Evolutionary conservation across 2,888 invertebrate species (phyloP).

Genomic region (Macrophya annulata): DNA sequence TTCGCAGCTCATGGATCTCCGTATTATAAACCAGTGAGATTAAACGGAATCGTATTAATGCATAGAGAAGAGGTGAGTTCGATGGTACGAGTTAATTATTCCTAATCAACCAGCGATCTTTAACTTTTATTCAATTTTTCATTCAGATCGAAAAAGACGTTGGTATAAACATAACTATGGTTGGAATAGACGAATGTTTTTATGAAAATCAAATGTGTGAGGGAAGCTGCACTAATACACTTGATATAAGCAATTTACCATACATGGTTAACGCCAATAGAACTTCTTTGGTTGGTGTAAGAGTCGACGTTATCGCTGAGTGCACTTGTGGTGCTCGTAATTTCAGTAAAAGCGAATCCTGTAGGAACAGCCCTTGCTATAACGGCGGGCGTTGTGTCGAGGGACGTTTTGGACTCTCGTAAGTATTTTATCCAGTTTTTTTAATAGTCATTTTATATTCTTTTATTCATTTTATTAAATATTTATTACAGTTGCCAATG

Average conservation of each 20-base stretch:
- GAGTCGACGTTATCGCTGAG: conserved; percentile 95
- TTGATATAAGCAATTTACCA: conserved; percentile 93
- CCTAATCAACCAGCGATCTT: not conserved
- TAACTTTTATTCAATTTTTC: conserved; percentile 50
- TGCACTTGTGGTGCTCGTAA: conserved; percentile 97
- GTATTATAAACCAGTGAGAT: conserved; percentile 95
- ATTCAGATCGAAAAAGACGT: conserved; percentile 92
- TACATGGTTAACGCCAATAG: conserved; percentile 99
- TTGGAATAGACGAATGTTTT: conserved; percentile 97
- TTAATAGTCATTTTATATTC: not conserved
- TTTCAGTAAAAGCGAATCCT: conserved; percentile 94
- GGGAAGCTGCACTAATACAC: conserved; percentile 96
- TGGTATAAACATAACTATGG: conserved; percentile 98
- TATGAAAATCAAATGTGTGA: conserved; percentile 98
- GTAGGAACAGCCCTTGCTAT: conserved; percentile 94
- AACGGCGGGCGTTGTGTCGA: conserved; percentile 98
- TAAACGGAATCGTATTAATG: conserved; percentile 97
- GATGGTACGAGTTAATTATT: not conserved
- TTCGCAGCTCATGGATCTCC: conserved; percentile 98
- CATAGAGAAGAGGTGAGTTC: conserved; percentile 90
- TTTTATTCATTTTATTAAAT: not conserved
- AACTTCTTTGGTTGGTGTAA: conserved; percentile 97
- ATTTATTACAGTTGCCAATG: conserved; percentile 90
- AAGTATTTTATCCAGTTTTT: conserved; percentile 58
- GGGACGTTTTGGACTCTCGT: conserved; percentile 90